These are phyloP conservation scores for Ectemnius lituratus DNA, from an alignment of 2,888 invertebrate species.

Conservation along the genomic window DNA sequence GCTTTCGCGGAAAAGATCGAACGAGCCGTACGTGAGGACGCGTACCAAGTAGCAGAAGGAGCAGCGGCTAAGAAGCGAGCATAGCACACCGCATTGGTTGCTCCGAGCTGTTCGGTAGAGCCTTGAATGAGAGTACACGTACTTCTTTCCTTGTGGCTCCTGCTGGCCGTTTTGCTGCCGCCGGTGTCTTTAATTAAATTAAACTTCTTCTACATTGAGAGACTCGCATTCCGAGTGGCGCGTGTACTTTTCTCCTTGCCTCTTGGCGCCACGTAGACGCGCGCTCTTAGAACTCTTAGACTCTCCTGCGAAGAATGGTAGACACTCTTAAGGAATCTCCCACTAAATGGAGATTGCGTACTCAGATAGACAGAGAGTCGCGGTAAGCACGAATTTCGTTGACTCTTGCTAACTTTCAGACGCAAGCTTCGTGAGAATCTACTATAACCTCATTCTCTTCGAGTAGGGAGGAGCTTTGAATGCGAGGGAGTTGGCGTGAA, in stretches of 20 bases:
- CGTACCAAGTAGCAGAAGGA: conserved; percentile 58
- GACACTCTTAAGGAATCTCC: too few relatives aligned
- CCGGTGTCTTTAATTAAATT: conserved; percentile 11
- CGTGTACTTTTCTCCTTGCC: not conserved
- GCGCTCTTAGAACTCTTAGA: conserved; percentile 12
- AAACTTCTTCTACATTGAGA: not conserved
- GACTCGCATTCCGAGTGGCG: not conserved
- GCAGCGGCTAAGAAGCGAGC: conserved; percentile 13
- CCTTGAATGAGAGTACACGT: conserved; percentile 51
- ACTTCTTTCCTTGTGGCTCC: conserved; percentile 33
- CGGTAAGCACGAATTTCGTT: too few relatives aligned
- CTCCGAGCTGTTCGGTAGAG: conserved; percentile 27
- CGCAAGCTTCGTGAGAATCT: too few relatives aligned
- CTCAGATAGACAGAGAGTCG: too few relatives aligned
- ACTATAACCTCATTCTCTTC: too few relatives aligned
- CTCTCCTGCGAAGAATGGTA: not conserved
- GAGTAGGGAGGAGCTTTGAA: too few relatives aligned
- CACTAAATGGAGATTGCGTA: too few relatives aligned
- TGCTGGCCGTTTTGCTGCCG: not conserved
- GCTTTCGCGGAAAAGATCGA: conserved; percentile 74
- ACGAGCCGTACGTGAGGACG: conserved; percentile 72
- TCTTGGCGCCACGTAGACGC: conserved; percentile 2
- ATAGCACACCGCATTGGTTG: conserved; percentile 3
- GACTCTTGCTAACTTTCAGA: too few relatives aligned
- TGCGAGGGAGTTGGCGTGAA: not conserved